A percentile compares a stretch with the other conserved stretches of the same genome.
These are phyloP conservation scores for Saguinus imperator DNA, from an alignment of 2,113 vertebrate species.

Conservation along the genomic window DNA sequence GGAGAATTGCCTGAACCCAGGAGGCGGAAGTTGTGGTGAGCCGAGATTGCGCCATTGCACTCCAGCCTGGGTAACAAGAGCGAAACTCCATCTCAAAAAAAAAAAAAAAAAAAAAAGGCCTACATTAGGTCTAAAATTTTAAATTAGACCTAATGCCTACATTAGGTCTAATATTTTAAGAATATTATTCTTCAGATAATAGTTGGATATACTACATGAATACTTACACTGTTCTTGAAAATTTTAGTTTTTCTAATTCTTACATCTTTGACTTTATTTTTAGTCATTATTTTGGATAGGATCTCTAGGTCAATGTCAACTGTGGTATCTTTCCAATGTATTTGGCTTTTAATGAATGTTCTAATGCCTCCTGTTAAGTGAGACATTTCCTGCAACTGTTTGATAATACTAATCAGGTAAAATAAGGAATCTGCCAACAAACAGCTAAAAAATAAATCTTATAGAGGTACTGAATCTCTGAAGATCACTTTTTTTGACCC, in stretches of 20 bases:
- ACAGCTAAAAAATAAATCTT: neutral
- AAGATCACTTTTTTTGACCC: neutral
- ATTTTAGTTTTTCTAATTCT: neutral
- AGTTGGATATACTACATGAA: neutral
- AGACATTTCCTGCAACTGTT: neutral
- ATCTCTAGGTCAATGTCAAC: neutral
- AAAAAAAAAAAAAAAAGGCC: too few species aligned
- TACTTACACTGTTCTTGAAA: neutral
- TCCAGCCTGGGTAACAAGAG: too few species aligned
- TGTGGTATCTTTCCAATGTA: neutral
- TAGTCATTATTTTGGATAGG: neutral
- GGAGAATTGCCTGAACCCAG: too few species aligned
- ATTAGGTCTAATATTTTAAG: neutral
- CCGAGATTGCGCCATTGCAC: too few species aligned
- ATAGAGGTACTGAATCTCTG: neutral
- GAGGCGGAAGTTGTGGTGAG: too few species aligned
- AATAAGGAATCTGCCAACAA: neutral
- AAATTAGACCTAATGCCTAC: too few species aligned
- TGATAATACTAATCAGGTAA: neutral
- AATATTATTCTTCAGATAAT: neutral
- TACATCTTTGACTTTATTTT: neutral
- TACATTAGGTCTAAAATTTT: neutral
- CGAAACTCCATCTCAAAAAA: too few species aligned
- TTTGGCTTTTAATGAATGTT: constrained; percentile 7
- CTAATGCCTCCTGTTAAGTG: neutral